Percentiles rank a stretch among this genome's conserved stretches.
Evolutionary conservation across 2,888 invertebrate species (phyloP).

Genomic region (Hedya salicella): DNA sequence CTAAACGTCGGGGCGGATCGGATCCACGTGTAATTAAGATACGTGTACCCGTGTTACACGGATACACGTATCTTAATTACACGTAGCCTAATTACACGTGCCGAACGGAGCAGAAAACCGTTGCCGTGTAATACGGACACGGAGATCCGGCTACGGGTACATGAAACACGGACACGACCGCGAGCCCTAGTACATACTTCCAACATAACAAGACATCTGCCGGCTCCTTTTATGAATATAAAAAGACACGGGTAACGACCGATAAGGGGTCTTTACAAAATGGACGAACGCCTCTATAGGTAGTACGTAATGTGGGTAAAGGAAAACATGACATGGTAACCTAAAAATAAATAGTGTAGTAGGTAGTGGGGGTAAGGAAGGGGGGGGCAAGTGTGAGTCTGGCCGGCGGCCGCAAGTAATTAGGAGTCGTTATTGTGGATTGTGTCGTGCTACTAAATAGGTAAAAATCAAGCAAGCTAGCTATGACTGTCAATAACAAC

Average conservation of each 20-base stretch:
- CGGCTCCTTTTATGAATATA: constrained; percentile 58
- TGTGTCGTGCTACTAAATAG: constrained; percentile 13
- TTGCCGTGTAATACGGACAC: too few relatives aligned
- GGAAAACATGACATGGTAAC: constrained; percentile 44
- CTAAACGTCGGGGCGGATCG: too few relatives aligned
- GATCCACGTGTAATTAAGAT: too few relatives aligned
- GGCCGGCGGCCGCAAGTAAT: constrained; percentile 20
- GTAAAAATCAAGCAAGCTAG: constrained; percentile 2
- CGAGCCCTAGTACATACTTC: constrained; percentile 69
- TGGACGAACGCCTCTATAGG: constrained; percentile 65
- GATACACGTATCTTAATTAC: too few relatives aligned
- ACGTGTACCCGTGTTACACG: too few relatives aligned
- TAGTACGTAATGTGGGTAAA: constrained; percentile 71
- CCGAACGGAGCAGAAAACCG: too few relatives aligned
- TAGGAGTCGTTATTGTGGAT: constrained; percentile 23
- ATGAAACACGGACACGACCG: too few relatives aligned
- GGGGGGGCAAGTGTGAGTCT: constrained; percentile 12
- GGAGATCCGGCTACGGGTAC: too few relatives aligned
- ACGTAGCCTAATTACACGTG: too few relatives aligned
- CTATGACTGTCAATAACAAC: neutral
- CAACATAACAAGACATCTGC: constrained; percentile 63
- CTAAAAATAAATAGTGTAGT: constrained; percentile 42
- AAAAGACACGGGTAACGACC: constrained; percentile 59
- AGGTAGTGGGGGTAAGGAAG: constrained; percentile 8
- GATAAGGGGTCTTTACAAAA: constrained; percentile 64